Evolutionary conservation across 1,140 invertebrate species (phyloP).

Genomic region (Ceratosolen fusciceps): DNA sequence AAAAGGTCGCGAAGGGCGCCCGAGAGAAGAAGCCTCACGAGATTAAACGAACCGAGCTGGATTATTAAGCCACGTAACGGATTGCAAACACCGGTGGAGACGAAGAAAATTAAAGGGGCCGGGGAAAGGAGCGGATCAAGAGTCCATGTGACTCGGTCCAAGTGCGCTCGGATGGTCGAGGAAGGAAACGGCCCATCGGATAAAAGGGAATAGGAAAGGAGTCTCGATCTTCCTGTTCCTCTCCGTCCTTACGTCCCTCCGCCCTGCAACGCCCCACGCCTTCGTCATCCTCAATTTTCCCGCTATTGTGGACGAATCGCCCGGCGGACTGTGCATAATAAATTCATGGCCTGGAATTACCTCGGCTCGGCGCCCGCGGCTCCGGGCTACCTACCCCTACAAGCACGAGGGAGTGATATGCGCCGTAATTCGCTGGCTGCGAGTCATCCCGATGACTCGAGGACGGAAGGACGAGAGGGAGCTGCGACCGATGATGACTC

Average conservation of each 20-base stretch:
- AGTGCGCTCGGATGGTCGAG: neutral
- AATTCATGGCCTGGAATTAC: constrained; percentile 30
- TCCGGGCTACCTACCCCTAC: neutral
- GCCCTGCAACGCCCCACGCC: neutral
- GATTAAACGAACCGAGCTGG: constrained; percentile 16
- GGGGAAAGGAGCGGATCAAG: neutral
- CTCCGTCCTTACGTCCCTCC: no score
- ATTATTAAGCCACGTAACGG: constrained; percentile 44
- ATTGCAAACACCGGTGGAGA: constrained; percentile 41
- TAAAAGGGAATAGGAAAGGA: constrained; percentile 43
- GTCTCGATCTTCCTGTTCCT: no score
- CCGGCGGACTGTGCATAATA: constrained; percentile 31
- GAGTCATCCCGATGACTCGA: constrained; percentile 63
- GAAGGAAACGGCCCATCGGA: neutral
- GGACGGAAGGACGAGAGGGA: constrained; percentile 13
- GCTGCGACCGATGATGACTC: constrained; percentile 61
- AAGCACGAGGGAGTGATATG: constrained; percentile 17
- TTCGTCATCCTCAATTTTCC: constrained; percentile 12
- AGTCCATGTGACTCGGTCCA: constrained; percentile 17
- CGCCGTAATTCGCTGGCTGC: constrained; percentile 61
- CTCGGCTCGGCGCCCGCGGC: neutral
- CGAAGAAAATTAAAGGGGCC: constrained; percentile 25
- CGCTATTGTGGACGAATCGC: constrained; percentile 23
- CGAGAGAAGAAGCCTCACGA: neutral
- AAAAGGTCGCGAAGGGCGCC: no score